Conservation (phyloP, 2,113 vertebrate species). For the Manacus vitellinus region DNA sequence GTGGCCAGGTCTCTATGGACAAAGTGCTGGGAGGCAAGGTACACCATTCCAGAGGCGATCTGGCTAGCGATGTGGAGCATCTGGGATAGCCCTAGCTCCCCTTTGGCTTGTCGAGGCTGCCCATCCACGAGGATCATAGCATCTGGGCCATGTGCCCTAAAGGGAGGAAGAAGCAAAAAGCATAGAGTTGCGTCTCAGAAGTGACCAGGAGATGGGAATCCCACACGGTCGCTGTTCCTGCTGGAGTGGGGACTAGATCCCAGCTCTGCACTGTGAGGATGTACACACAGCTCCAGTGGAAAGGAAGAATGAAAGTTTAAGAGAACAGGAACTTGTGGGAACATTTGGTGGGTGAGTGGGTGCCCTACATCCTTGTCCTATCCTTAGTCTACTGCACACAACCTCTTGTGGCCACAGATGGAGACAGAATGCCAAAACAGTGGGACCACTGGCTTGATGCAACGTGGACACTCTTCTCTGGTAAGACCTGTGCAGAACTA, state of each 20-base stretch:
- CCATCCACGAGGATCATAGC: constrained; percentile 96
- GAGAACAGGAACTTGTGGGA: not conserved
- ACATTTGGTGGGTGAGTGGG: not conserved
- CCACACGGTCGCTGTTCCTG: not conserved
- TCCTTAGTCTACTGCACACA: not conserved
- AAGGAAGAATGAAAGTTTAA: not conserved
- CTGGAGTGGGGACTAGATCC: not conserved
- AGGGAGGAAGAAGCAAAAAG: not conserved
- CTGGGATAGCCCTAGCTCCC: constrained; percentile 94
- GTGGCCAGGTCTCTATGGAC: constrained; percentile 98
- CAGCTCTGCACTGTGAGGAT: not conserved
- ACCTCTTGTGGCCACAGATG: not conserved
- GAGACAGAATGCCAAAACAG: not conserved
- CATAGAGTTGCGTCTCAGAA: not conserved
- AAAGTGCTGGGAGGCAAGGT: constrained; percentile 96
- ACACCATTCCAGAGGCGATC: constrained; percentile 96
- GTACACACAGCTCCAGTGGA: not conserved
- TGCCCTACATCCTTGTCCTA: not conserved
- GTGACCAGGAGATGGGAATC: not conserved
- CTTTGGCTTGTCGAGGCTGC: constrained; percentile 92
- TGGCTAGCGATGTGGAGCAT: constrained; percentile 97
- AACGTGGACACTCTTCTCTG: not conserved
- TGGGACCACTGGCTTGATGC: not conserved
- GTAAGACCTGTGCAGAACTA: not conserved
- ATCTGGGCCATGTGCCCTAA: constrained; percentile 94